phyloP scores from a whole-genome alignment of 2,888 invertebrate species.

The Xylota segnis region DNA sequence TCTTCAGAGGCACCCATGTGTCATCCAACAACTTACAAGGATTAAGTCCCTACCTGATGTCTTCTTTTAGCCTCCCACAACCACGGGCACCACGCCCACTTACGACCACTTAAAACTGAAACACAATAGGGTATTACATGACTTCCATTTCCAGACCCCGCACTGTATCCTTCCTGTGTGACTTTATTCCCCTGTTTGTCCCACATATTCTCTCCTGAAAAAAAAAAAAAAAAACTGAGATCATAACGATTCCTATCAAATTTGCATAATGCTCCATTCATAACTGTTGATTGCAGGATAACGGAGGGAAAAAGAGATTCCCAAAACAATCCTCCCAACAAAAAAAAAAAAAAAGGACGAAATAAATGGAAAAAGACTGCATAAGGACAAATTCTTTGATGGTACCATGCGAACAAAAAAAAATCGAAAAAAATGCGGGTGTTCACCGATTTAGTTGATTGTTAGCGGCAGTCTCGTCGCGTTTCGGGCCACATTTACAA shows the following conservation, averaged over 20 bases:
- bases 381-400: constrained; percentile 26
- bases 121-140: too few relatives aligned
- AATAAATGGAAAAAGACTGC: constrained; percentile 46
- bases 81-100: too few relatives aligned
- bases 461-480: constrained; percentile 33
- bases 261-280: constrained; percentile 68
- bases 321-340: background rate
- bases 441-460: constrained; percentile 25
- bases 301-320: constrained; percentile 16
- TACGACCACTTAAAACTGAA: too few relatives aligned
- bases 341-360: constrained; percentile 2
- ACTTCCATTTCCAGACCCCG: too few relatives aligned
- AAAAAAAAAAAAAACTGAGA: too few relatives aligned
- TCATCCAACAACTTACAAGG: too few relatives aligned
- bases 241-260: constrained; percentile 62
- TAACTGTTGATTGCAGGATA: constrained; percentile 68
- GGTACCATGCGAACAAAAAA: background rate
- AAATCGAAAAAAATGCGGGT: constrained; percentile 19
- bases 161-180: background rate
- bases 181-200: constrained; percentile 3
- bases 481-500: constrained; percentile 43
- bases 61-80: too few relatives aligned
- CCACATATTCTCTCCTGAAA: constrained; percentile 45
- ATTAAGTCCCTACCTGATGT: too few relatives aligned
- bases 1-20: too few relatives aligned